Evolutionary conservation across 2,888 invertebrate genomes (phyloP).

Genomic region (Amblyjoppa proteus): DNA sequence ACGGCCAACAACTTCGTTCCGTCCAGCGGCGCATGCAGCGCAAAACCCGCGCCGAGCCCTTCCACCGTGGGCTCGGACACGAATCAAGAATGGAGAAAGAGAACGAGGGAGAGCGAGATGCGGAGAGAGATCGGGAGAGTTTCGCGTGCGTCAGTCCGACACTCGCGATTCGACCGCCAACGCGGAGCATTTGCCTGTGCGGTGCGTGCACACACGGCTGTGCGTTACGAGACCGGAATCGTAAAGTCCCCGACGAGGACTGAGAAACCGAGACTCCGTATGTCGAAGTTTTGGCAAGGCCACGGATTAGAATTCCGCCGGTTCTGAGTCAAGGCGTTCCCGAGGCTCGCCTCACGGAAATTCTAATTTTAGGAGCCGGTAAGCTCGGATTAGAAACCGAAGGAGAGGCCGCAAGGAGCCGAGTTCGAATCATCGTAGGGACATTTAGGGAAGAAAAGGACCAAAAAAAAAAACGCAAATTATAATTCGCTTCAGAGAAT

Average conservation of each 20-base stretch:
- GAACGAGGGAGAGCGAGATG: neutral
- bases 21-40: slow-evolving; percentile 52
- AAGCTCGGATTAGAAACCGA: slow-evolving; percentile 8
- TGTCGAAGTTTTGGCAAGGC: slow-evolving; percentile 59
- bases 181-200: slow-evolving; percentile 54
- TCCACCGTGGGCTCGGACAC: slow-evolving; percentile 12
- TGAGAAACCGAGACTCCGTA: slow-evolving; percentile 28
- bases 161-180: slow-evolving; percentile 71
- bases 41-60: slow-evolving; percentile 38
- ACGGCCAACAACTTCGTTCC: slow-evolving; percentile 70
- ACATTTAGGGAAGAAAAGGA: neutral
- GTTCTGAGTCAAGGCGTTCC: neutral
- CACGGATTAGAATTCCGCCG: slow-evolving; percentile 25
- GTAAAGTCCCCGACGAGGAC: slow-evolving; percentile 71
- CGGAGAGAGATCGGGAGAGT: slow-evolving; percentile 32
- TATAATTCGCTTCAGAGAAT: neutral
- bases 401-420: neutral
- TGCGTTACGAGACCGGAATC: slow-evolving; percentile 74
- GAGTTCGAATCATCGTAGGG: neutral
- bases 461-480: neutral
- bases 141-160: slow-evolving; percentile 69
- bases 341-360: neutral
- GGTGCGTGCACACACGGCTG: slow-evolving; percentile 68
- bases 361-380: slow-evolving; percentile 7
- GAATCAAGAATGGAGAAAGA: slow-evolving; percentile 23